Evolutionary conservation across 2,888 invertebrate species (phyloP).

Genomic region (Pachycephus smyrnensis): DNA sequence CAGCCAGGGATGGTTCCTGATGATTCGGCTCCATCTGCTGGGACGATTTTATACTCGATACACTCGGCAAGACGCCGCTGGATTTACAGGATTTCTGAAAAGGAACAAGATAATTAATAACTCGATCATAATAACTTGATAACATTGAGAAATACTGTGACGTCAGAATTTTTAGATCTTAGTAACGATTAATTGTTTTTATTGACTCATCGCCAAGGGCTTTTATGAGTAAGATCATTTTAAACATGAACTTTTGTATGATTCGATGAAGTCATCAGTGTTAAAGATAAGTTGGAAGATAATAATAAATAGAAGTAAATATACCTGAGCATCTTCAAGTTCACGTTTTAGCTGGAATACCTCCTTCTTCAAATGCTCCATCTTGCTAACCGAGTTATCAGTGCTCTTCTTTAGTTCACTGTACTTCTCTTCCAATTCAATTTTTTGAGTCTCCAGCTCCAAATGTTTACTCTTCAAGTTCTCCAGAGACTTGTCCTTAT

Average conservation of each 20-base stretch:
- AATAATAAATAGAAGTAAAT: neutral
- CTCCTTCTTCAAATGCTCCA: constrained; percentile 55
- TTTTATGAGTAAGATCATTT: neutral
- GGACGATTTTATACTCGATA: constrained; percentile 26
- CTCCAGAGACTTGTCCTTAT: constrained; percentile 51
- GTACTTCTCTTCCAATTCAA: constrained; percentile 51
- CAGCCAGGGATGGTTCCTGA: neutral
- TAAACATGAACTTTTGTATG: no score
- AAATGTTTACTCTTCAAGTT: constrained; percentile 55
- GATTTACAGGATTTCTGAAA: constrained; percentile 38
- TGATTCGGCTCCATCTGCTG: constrained; percentile 24
- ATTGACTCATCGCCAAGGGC: neutral
- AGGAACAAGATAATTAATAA: neutral
- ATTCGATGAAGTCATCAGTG: neutral
- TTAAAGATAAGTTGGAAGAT: neutral
- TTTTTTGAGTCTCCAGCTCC: constrained; percentile 51
- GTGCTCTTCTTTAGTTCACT: constrained; percentile 44
- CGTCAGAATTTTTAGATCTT: neutral
- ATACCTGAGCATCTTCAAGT: constrained; percentile 52
- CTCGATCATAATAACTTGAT: neutral
- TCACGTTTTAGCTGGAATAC: constrained; percentile 55
- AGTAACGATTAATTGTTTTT: neutral
- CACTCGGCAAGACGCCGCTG: constrained; percentile 31
- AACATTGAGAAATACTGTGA: neutral
- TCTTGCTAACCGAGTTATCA: constrained; percentile 41